Evolutionary conservation across 2,113 vertebrate genomes (phyloP), one percentile per base, ranked within the genome.

Genomic region (Chloroceryle aenea): DNA sequence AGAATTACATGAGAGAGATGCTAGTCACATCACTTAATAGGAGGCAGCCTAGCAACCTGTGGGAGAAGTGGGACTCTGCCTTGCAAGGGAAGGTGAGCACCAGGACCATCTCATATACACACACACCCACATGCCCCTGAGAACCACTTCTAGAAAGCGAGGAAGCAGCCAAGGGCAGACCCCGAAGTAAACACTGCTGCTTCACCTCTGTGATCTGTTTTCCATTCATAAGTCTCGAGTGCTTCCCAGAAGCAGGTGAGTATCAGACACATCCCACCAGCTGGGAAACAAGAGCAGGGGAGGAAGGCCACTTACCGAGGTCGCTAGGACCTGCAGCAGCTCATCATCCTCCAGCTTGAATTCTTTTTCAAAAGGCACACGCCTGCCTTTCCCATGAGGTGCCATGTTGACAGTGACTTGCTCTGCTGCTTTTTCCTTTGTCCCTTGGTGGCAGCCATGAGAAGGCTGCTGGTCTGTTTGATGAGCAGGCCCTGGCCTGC

Each of bases 101-200:
- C 29, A 58, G 25, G 30, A 71, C 10, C 50, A 27, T 45, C n/a
- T 66, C 2, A 0, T 1, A 4, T 42, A 4, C 2, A 3, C 45
- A 59, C 0, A 2, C 3, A 4, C 7, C 16, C 45, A 7, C 1
- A 1, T 36, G 48, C 71, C 67, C 3, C 0, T 2, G 12, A 67
- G 58, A 80, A 34, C 5, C 45, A 7, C 25, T 86, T 61, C 40
- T 12, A 29, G 76, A 67, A 86, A 47, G 9, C 0, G 0, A 62
- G 40, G 61, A 32, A 66, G n/a, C 16, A 77, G 30, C 21, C 64
- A n/a, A 86, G 34, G 47, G 23, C 43, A 82, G 40, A 74, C 14
- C 58, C 36, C 75, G 81, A 67, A 80, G 21, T 25, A 76, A 83
- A 18, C 45, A 26, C 29, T 40, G 12, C 50, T 58, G 12, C 22